A percentile compares a stretch with the other conserved stretches of the same genome.
phyloP scores from a whole-genome alignment of 2,113 vertebrate species.

The Callospermophilus lateralis region DNA sequence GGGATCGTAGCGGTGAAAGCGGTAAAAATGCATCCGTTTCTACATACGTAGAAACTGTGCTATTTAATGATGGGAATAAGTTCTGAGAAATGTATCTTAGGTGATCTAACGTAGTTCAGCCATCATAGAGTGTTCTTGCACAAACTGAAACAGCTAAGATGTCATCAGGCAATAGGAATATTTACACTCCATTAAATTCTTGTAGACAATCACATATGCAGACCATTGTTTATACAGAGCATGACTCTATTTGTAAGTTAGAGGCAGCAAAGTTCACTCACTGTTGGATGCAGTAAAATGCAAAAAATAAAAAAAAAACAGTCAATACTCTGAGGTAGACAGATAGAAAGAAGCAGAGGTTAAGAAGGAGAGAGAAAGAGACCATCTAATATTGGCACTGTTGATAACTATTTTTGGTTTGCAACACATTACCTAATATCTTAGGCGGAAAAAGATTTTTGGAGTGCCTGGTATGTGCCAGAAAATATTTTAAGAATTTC shows the following conservation, averaged over 20 bases:
- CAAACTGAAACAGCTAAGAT: neutral
- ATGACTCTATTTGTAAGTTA: neutral
- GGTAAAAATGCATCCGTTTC: neutral
- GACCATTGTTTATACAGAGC: neutral
- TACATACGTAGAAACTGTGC: neutral
- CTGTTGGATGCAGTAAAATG: neutral
- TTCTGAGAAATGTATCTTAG: neutral
- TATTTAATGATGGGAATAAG: too few relatives aligned
- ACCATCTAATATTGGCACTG: too few relatives aligned
- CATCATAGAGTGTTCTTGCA: too few relatives aligned
- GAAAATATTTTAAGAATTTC: neutral
- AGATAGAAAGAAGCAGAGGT: neutral
- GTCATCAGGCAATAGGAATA: neutral
- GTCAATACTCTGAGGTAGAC: neutral
- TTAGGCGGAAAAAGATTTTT: neutral
- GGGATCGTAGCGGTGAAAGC: too few relatives aligned
- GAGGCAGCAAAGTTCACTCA: neutral
- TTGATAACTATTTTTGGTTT: neutral
- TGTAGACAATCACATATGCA: neutral
- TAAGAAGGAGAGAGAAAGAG: rapidly evolving
- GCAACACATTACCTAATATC: neutral
- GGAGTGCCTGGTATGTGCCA: neutral
- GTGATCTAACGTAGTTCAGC: too few relatives aligned
- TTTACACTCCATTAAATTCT: neutral
- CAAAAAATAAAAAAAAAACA: neutral